Base-by-base conservation (phyloP, 2,797 vertebrate species). In the Zalophus californianus region DNA sequence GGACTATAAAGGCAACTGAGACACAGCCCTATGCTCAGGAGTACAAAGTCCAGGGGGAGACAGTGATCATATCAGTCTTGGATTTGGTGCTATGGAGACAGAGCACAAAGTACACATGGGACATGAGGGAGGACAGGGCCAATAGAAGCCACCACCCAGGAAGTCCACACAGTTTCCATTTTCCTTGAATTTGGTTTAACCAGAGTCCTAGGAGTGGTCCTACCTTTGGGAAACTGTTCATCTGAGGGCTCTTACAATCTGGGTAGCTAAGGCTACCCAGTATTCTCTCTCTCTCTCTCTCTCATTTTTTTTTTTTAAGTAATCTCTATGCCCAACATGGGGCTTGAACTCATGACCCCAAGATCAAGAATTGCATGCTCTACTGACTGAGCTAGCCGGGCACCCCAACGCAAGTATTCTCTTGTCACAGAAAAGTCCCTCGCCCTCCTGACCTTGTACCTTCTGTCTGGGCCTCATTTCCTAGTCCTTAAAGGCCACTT, bases 181-280 rank as follows among this genome's bases (percentile, higher is more conserved):
- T 60, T 41, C 50, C 35, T 35, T 38, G 11, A 32, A 15, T n/a
- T 70, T 82, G 25, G 16, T 86, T 73, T 18, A 85, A 13, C 20
- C 38, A 32, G 21, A 29, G 7, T 32, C 48, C 72, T 16, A 38
- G 25, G 52, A 66, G 29, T 41, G n/a, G n/a, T 35, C 13, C 1
- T 50, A 7, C n/a, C n/a, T 90, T 91, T 29, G 75, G 18, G 18
- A 93, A 89, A 44, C 79, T 48, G 10, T 92, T 87, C 13, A 35
- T 62, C 52, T 78, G 75, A 87, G 41, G 21, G 20, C 1, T 16
- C 50, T 54, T 78, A 54, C 27, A 35, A 6, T 27, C 20, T 60
- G 29, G 0, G 38, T 35, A 72, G 10, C 35, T 44, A 44, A 44
- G 44, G 44, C 18, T 83, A 41, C 16, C 4, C 27, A 54, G 38